Conservation (phyloP, 2,888 invertebrate genomes). For the Archaeoteleia sp. region DNA sequence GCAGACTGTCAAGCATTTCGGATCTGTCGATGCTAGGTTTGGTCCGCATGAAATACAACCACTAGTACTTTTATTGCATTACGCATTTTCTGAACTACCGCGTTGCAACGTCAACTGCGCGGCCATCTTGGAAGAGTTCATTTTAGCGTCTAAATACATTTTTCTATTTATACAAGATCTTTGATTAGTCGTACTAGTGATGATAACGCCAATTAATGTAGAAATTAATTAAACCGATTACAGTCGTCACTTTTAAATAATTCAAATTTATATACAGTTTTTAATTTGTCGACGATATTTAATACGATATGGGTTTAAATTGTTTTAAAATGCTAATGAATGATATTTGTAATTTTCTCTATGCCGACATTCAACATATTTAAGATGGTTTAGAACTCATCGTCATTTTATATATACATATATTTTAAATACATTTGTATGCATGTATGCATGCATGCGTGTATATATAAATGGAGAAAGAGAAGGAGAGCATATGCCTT, state of each 20-base stretch:
- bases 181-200: background rate
- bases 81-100: slow-evolving; percentile 28
- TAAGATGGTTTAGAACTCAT: too few relatives aligned
- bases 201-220: too few relatives aligned
- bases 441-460: slow-evolving; percentile 7
- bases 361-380: too few relatives aligned
- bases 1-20: slow-evolving; percentile 1
- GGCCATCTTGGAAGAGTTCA: slow-evolving; percentile 74
- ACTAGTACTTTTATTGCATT: background rate
- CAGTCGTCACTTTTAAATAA: background rate
- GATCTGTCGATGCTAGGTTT: background rate
- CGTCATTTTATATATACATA: background rate
- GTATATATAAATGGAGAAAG: slow-evolving; percentile 13
- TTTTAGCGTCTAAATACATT: slow-evolving; percentile 48
- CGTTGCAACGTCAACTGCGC: slow-evolving; percentile 53
- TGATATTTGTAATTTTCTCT: too few relatives aligned
- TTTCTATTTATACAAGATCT: slow-evolving; percentile 16
- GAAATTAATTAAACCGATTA: slow-evolving; percentile 6
- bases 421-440: background rate
- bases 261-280: too few relatives aligned
- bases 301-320: too few relatives aligned
- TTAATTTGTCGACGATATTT: too few relatives aligned
- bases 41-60: background rate
- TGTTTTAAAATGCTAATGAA: too few relatives aligned
- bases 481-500: slow-evolving; percentile 16